Evolutionary conservation across 2,797 vertebrate species (phyloP), one percentile per base, ranked within the genome.

Genomic region (Cirrhinus mrigala): DNA sequence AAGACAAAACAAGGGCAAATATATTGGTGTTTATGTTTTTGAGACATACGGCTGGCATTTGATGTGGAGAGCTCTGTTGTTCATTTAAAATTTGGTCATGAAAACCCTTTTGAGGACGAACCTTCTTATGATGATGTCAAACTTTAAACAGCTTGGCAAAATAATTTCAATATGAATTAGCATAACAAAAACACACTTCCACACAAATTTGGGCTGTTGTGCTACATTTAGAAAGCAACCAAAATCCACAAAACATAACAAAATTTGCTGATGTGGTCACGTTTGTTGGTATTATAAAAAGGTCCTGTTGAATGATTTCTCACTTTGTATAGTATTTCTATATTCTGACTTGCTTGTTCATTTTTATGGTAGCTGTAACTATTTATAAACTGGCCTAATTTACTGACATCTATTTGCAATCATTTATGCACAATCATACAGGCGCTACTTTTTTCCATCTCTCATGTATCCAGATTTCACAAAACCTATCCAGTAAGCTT

Each of bases 381-480:
- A 66, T 84, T 84, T 69, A 84, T 66, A 78, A 69, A 56, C 15
- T 68, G 46, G 62, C 27, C 56, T 70, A 16, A 56, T 52, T 50
- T 16, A 84, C 16, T 22, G n/a, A 74, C 56, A 85, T 66, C 10
- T 52, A 22, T 50, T 75, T 76, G 56, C 52, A 56, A 56, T 37
- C 29, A 84, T 92, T 91, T 84, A 90, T 62, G 88, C 84, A 87
- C 87, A 91, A 89, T 89, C 88, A 81, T 85, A 83, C 81, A 87
- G 90, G 90, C 91, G 88, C 90, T 92, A 92, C 85, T 78, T 77
- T 77, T 91, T 92, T 90, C 87, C 90, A 48, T 89, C 82, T 85
- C 90, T 85, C 86, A 92, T 87, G 86, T 88, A 79, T 83, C 10
- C 89, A 87, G 85, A 92, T 91, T 40, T 71, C n/a, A 44, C 60